Conservation (phyloP, 2,888 invertebrate genomes). For the Seira musarum region DNA sequence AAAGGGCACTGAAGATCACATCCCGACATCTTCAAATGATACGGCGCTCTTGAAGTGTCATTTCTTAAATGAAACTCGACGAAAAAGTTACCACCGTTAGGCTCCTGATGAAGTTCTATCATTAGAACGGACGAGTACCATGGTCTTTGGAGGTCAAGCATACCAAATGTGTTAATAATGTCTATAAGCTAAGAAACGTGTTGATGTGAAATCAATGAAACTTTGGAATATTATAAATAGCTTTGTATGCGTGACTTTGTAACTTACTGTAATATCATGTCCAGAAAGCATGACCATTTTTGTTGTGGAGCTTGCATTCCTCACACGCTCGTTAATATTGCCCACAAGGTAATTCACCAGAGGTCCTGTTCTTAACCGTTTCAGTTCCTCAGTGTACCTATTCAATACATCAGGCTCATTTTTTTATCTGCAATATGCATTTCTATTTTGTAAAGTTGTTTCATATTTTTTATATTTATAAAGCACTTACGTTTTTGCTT, state of each 20-base stretch:
- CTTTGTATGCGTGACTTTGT: neutral
- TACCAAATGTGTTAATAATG: constrained; percentile 55
- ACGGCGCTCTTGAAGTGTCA: constrained; percentile 48
- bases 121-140: constrained; percentile 51
- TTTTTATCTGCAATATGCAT: no score
- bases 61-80: constrained; percentile 50
- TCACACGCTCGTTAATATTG: constrained; percentile 49
- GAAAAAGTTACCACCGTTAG: constrained; percentile 19
- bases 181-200: constrained; percentile 34
- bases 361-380: constrained; percentile 50
- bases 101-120: constrained; percentile 55
- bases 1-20: constrained; percentile 58
- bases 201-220: neutral
- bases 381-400: constrained; percentile 45
- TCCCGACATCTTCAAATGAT: constrained; percentile 47
- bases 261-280: constrained; percentile 52
- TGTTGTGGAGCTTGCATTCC: constrained; percentile 26
- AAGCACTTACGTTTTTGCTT: constrained; percentile 51
- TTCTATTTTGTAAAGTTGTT: no score
- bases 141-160: constrained; percentile 50
- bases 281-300: constrained; percentile 55
- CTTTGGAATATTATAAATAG: neutral
- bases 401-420: no score
- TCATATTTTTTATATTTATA: no score
- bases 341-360: constrained; percentile 38